Base-by-base conservation (phyloP, 92 coral and sea anemone genomes). In the Palythoa heliodiscus region DNA sequence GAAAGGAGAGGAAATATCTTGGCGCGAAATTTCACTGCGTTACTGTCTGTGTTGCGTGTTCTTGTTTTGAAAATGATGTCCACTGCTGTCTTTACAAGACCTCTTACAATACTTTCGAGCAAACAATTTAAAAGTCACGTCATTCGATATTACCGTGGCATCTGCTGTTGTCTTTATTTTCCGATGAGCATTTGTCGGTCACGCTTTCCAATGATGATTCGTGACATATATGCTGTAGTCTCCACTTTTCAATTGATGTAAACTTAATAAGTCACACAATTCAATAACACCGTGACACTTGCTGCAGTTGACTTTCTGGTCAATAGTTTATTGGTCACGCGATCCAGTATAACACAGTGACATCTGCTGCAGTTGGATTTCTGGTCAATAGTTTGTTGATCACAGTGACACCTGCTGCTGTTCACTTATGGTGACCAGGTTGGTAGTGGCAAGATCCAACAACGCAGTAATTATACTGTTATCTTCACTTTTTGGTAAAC, bases 161-260 rank as follows among this genome's bases (percentile, higher is more conserved):
- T 86, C 92, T 54, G 70, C 72, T 29, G 78, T 77, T 6, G 93
- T 75, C n/a, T 29, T 29, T 91, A 89, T 75, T 90, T 87, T 73
- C 37, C 35, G 24, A 93, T 75, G 48, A 43, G 8, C 48, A 43
- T 43, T 43, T 43, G 8, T 43, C 48, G 48, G 48, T 43, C 48
- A 43, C 48, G 48, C 48, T 43, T 43, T 4, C 8, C 48, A 43
- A 43, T 43, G 48, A 43, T 43, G 48, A 43, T 43, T 7, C 48
- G 48, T 43, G 48, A 43, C 48, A 43, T 29, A 29, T 29, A 43
- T 7, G 48, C 8, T 43, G 48, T 43, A 43, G 48, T 43, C 48
- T 43, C 48, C 8, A 7, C 48, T 4, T 43, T 43, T 5, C 48
- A 43, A 0, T n/a, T n/a, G n/a, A n/a, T 43, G 48, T 57, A 57